A percentile compares a stretch with the other conserved stretches of the same genome.
These are phyloP conservation scores for Centropyge bicolor DNA, from an alignment of 2,797 vertebrate species.

Conservation along the genomic window DNA sequence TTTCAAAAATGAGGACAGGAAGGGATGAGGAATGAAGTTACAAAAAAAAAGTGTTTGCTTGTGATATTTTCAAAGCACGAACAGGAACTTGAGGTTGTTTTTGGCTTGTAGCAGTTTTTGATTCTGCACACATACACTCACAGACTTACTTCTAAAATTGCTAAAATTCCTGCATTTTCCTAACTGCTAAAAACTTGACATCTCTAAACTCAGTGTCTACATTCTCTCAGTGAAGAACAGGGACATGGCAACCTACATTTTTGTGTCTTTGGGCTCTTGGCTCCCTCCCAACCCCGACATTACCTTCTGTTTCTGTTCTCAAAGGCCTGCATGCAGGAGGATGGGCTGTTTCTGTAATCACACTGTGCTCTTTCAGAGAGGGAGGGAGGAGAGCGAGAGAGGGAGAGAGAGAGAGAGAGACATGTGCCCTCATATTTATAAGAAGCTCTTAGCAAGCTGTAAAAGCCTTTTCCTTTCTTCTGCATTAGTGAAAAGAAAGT, in stretches of 20 bases:
- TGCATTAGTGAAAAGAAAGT: conserved; percentile 60
- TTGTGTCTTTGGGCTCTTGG: conserved; percentile 74
- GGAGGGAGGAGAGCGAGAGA: not conserved
- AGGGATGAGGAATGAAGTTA: conserved; percentile 30
- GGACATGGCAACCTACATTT: conserved; percentile 81
- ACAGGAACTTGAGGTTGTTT: conserved; percentile 29
- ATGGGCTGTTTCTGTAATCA: conserved; percentile 63
- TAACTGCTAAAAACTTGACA: conserved; percentile 40
- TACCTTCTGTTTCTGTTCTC: conserved; percentile 71
- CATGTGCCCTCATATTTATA: conserved; percentile 49
- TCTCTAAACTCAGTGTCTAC: conserved; percentile 34
- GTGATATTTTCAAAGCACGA: conserved; percentile 46
- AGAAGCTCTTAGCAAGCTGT: conserved; percentile 67
- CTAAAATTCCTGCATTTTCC: conserved; percentile 2
- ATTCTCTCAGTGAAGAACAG: conserved; percentile 44
- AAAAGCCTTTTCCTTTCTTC: conserved; percentile 70
- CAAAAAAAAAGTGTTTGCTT: conserved; percentile 11
- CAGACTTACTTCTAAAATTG: conserved; percentile 7
- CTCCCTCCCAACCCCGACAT: conserved; percentile 63
- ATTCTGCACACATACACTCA: conserved; percentile 5
- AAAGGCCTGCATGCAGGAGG: conserved; percentile 59
- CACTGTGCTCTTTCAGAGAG: conserved; percentile 39
- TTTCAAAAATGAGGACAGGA: conserved; percentile 58
- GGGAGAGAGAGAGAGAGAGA: conserved; percentile 24
- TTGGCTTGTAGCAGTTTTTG: conserved; percentile 33